Conservation (phyloP, 1,140 invertebrate species). For the Drosophila ananassae region DNA sequence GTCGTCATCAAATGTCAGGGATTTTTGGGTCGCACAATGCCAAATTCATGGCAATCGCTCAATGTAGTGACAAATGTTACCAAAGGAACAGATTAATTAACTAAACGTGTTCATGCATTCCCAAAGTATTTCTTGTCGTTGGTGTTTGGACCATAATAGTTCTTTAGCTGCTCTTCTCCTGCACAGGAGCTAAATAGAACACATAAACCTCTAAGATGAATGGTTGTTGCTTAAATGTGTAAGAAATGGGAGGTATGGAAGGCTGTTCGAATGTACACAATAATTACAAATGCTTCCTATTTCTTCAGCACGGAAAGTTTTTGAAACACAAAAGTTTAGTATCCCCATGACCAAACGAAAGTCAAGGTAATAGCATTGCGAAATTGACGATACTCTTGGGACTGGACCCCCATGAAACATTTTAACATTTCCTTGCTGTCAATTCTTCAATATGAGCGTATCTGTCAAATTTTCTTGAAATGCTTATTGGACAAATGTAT, state of each 20-base stretch:
- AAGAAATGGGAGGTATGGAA: neutral
- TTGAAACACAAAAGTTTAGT: neutral
- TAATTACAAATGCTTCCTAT: neutral
- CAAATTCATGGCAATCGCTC: neutral
- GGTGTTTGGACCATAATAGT: neutral
- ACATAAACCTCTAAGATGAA: neutral
- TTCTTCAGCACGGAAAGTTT: neutral
- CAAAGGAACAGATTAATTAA: neutral
- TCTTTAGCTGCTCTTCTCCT: neutral
- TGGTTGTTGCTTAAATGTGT: neutral
- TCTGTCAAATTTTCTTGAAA: neutral
- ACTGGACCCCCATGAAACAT: neutral
- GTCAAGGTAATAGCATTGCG: constrained; percentile 1
- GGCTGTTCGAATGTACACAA: neutral
- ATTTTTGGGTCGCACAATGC: too few relatives aligned
- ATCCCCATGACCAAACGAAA: neutral
- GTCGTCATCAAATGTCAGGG: too few relatives aligned
- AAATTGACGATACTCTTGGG: neutral
- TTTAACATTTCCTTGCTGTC: neutral
- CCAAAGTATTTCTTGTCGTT: neutral
- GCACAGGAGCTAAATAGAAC: neutral
- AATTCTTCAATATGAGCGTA: neutral
- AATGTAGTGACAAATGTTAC: neutral
- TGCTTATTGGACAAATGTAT: neutral
- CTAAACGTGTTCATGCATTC: neutral